A percentile compares a stretch with the other conserved stretches of the same genome.
These are phyloP conservation scores for Crypturellus tataupa DNA, from an alignment of 2,797 vertebrate species.

Conservation along the genomic window DNA sequence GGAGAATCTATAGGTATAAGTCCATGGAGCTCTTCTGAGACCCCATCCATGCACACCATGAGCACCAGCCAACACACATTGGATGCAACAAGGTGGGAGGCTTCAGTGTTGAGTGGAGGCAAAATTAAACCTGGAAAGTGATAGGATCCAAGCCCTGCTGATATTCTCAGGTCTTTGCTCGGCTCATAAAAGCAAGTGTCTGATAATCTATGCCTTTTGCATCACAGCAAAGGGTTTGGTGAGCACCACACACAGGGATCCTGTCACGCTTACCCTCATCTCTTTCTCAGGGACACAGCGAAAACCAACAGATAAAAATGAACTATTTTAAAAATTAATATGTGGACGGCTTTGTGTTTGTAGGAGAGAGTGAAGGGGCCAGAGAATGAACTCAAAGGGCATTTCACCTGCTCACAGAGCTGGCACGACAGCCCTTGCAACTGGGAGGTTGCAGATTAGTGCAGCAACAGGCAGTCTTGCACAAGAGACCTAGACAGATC, in stretches of 20 bases:
- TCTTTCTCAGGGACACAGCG: neutral
- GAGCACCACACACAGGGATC: neutral
- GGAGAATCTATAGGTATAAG: neutral
- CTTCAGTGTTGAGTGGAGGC: neutral
- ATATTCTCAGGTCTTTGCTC: neutral
- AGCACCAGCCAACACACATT: neutral
- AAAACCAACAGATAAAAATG: neutral
- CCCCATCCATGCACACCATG: rapidly evolving
- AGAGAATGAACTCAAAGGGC: rapidly evolving
- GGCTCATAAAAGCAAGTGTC: neutral
- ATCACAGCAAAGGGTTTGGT: neutral
- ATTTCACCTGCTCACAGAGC: neutral
- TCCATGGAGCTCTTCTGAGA: neutral
- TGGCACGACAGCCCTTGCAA: neutral
- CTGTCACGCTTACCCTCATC: neutral
- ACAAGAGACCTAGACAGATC: neutral
- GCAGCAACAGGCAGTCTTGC: neutral
- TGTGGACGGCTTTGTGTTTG: neutral
- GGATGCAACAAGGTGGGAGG: neutral
- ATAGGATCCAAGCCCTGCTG: neutral
- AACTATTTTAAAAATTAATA: neutral
- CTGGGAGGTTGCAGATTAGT: neutral
- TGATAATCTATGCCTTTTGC: neutral
- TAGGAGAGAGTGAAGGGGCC: neutral
- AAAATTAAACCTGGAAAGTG: neutral